Conservation (phyloP, 2,797 vertebrate species). For the Rhodeus uyekii region DNA sequence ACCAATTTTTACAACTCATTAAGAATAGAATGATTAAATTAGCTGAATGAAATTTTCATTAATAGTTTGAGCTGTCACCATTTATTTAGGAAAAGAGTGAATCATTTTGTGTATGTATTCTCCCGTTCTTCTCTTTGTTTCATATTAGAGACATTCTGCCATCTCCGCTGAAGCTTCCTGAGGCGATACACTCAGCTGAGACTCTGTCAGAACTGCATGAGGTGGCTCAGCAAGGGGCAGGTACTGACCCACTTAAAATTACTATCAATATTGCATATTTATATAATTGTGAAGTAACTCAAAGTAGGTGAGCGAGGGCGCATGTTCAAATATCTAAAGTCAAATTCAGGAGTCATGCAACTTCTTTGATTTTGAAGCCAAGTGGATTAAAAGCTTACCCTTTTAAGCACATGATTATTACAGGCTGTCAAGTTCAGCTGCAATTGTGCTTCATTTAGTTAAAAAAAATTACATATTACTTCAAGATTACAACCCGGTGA, state of each 20-base stretch:
- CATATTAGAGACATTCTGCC: conserved; percentile 87
- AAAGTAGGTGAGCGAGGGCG: background rate
- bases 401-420: background rate
- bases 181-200: conserved; percentile 80
- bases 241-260: conserved; percentile 65
- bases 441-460: background rate
- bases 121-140: conserved; percentile 8
- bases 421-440: background rate
- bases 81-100: background rate
- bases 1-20: background rate
- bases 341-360: background rate
- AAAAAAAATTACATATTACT: background rate
- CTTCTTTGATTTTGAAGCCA: background rate
- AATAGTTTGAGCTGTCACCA: background rate
- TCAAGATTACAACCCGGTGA: background rate
- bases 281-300: background rate
- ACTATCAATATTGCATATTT: background rate
- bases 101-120: background rate
- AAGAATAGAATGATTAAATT: background rate
- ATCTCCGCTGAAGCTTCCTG: conserved; percentile 88
- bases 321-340: background rate
- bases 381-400: background rate
- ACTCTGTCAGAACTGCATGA: conserved; percentile 84
- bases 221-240: conserved; percentile 85
- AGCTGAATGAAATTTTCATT: background rate